Percentiles rank a stretch among this genome's conserved stretches.
Conservation (phyloP, 2,888 invertebrate species). For the Teleogryllus oceanicus region DNA sequence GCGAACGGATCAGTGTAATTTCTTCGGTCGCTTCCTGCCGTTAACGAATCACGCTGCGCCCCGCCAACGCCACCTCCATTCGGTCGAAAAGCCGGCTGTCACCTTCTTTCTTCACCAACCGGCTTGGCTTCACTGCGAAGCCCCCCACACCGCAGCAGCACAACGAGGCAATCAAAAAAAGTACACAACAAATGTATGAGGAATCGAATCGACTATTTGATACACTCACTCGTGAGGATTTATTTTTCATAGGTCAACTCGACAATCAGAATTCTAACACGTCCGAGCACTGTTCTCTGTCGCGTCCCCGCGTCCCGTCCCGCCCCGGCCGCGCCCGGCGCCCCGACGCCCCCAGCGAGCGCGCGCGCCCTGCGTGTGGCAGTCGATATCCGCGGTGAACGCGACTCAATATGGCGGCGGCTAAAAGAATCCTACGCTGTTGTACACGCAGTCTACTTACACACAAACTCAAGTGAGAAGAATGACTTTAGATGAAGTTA, state of each 20-base stretch:
- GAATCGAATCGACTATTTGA: background rate
- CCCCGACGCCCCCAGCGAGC: background rate
- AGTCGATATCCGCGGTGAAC: background rate
- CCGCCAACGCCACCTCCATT: no score
- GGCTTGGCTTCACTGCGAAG: no score
- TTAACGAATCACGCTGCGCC: no score
- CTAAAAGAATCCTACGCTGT: background rate
- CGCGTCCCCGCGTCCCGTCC: background rate
- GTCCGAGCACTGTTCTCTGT: background rate
- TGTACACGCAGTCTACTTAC: constrained; percentile 10
- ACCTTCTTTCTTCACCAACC: no score
- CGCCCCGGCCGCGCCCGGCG: background rate
- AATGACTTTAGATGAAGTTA: constrained; percentile 6
- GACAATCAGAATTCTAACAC: background rate
- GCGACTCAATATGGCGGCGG: background rate
- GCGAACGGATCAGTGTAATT: no score
- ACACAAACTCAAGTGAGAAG: constrained; percentile 4
- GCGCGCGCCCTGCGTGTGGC: background rate
- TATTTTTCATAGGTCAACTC: constrained; percentile 3
- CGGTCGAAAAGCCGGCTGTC: no score
- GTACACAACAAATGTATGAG: background rate
- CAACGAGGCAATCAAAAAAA: background rate
- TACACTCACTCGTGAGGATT: background rate
- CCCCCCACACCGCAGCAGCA: background rate
- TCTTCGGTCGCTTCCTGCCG: no score